Evolutionary conservation across 2,888 invertebrate genomes (phyloP).

Genomic region (Ornithoptera priamus): DNA sequence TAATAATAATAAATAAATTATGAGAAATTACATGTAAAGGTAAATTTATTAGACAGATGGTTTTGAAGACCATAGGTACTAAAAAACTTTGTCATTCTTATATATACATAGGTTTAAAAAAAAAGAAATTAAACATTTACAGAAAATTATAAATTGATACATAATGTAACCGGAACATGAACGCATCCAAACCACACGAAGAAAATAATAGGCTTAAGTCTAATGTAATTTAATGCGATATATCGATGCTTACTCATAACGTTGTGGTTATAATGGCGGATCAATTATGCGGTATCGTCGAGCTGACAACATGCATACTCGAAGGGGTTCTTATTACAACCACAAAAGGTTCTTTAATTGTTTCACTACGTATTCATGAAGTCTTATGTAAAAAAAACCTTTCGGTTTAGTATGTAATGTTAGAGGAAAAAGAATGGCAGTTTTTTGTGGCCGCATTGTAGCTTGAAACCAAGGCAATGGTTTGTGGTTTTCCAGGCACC

Average conservation of each 20-base stretch:
- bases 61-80: no score
- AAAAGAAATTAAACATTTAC: background rate
- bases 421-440: conserved; percentile 38
- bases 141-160: background rate
- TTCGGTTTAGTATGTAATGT: conserved; percentile 8
- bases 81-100: no score
- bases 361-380: background rate
- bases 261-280: conserved; percentile 14
- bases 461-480: conserved; percentile 37
- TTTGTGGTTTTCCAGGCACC: conserved; percentile 48
- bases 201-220: conserved; percentile 22
- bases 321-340: background rate
- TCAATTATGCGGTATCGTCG: conserved; percentile 17
- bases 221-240: conserved; percentile 21
- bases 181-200: background rate
- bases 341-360: conserved; percentile 8
- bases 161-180: background rate
- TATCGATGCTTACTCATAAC: conserved; percentile 19
- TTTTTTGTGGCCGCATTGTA: conserved; percentile 44
- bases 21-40: no score
- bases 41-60: no score
- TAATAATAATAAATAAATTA: no score
- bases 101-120: background rate
- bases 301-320: background rate
- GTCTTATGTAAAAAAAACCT: conserved; percentile 2